Percentiles rank a stretch among this genome's conserved stretches.
phyloP scores from a whole-genome alignment of 2,113 vertebrate genomes.

The Castor canadensis region DNA sequence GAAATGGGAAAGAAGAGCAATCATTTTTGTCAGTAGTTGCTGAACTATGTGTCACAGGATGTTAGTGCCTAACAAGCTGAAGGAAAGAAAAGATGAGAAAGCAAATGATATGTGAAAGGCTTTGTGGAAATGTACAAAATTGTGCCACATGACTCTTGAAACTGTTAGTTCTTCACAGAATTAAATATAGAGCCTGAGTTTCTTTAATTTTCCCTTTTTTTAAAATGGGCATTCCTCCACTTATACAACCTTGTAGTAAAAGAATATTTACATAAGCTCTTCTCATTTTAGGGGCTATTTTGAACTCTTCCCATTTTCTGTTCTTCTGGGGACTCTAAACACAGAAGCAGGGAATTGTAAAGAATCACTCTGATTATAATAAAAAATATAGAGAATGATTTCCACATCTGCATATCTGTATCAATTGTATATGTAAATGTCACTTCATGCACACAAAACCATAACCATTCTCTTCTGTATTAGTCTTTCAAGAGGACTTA shows the following conservation, averaged over 20 bases:
- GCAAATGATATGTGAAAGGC: not conserved
- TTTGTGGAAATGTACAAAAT: not conserved
- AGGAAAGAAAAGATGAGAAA: not conserved
- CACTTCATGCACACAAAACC: constrained; percentile 7
- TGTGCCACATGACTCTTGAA: not conserved
- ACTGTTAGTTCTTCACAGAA: not conserved
- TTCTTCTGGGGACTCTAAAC: not conserved
- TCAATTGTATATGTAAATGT: not conserved
- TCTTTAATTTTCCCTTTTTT: not conserved
- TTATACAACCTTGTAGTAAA: not conserved
- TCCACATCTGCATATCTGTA: not conserved
- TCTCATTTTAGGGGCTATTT: not conserved
- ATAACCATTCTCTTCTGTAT: not conserved
- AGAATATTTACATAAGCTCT: not conserved
- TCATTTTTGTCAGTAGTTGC: not conserved
- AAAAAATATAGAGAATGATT: not conserved
- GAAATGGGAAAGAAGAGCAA: not conserved
- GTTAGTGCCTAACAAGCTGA: not conserved
- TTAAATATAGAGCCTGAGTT: not conserved
- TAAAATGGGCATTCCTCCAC: not conserved
- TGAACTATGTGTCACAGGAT: not conserved
- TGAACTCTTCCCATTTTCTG: not conserved
- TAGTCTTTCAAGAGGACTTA: not conserved
- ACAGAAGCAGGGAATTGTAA: not conserved
- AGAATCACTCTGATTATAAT: not conserved